Percentiles rank a stretch among this genome's conserved stretches.
These are phyloP conservation scores for Cromileptes altivelis DNA, from an alignment of 2,113 vertebrate species.

Conservation along the genomic window DNA sequence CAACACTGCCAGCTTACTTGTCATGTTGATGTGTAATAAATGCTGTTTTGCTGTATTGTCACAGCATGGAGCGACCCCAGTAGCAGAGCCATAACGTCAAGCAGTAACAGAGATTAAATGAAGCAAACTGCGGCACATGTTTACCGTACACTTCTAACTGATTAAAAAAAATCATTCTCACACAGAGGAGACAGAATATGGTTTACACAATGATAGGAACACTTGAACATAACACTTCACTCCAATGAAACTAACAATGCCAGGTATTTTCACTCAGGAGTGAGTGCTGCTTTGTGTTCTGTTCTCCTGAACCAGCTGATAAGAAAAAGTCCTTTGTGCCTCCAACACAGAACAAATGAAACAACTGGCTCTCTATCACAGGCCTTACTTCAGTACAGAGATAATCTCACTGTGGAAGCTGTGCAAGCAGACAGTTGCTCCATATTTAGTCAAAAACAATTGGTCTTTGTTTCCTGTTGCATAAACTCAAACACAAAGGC, in stretches of 20 bases:
- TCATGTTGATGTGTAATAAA: neutral
- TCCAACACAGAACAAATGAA: neutral
- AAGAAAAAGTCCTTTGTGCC: conserved; percentile 11
- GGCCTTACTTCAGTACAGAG: neutral
- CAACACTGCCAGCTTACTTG: neutral
- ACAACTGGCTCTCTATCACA: conserved; percentile 6
- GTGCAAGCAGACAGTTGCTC: neutral
- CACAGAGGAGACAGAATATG: neutral
- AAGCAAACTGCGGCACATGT: neutral
- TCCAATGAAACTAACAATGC: neutral
- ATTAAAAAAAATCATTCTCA: neutral
- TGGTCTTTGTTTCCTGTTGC: neutral
- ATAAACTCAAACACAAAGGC: neutral
- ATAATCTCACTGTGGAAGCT: conserved; percentile 4
- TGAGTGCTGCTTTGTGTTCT: neutral
- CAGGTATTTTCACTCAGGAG: neutral
- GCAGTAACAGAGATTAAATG: neutral
- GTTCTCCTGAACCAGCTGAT: neutral
- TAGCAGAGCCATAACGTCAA: neutral
- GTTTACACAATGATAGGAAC: neutral
- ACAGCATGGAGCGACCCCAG: neutral
- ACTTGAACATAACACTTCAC: neutral
- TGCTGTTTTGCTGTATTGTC: neutral
- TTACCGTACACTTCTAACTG: neutral
- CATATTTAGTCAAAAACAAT: neutral